Base-by-base conservation (phyloP, 2,113 vertebrate species). In the Leptocoma aspasia region DNA sequence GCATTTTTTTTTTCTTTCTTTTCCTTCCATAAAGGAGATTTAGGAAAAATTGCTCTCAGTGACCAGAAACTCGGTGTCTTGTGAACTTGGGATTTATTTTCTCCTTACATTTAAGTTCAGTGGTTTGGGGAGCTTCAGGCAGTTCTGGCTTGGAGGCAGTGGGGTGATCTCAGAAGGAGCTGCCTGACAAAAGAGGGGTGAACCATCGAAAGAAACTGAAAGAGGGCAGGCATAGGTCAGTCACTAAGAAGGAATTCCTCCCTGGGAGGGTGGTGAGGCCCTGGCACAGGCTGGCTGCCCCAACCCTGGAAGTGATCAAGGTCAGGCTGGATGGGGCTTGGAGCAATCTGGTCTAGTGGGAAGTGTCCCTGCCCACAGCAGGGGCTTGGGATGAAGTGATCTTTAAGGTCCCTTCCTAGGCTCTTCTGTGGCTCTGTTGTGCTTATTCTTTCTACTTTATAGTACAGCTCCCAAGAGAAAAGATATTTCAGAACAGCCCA, bases 111-210 rank as follows among this genome's bases (percentile, higher is more conserved):
- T 21, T 37, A 27, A 21, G 28, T 13, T 52, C 13, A 27, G 26
- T 42, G 45, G 22, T 82, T 72, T 42, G 49, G 39, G 41, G 47
- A 69, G 15, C 41, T 76, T 12, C 9, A 19, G 47, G 52, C 28
- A 24, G 23, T 7, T 52, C 23, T 83, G 68, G 15, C 44, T 72
- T 41, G 31, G 31, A 53, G 37, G 15, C 33, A 60, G 37, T 2
- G 7, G 26, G 20, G 9, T 2, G 5, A 31, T 18, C 0, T 7
- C 3, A 6, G 65, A 72, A 27, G 13, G 33, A 14, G 21, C 2
- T 31, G 35, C 21, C 53, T 49, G 60, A 49, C 23, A 60, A 42
- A 61, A 80, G 4, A 0, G 0, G 6, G 14, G 22, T 70, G 42
- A 56, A 16, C 22, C 64, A 33, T 15, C 1, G 1, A 12, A 70